Evolutionary conservation across 2,888 invertebrate species (phyloP).

Genomic region (Scaptomyza flava): DNA sequence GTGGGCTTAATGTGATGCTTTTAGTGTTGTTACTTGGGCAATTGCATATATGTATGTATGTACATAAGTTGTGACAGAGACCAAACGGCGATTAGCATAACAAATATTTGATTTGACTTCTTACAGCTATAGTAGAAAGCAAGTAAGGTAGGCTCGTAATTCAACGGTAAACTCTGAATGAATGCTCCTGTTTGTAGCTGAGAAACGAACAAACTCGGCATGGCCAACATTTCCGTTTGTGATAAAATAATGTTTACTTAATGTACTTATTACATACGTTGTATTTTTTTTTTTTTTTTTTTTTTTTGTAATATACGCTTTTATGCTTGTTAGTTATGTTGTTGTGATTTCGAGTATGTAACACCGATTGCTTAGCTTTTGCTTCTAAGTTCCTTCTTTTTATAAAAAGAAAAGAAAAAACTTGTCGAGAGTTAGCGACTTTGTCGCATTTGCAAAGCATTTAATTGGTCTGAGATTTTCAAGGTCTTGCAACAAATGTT

Average conservation of each 20-base stretch:
- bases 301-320: not conserved
- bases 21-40: conserved; percentile 3
- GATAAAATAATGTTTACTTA: conserved; percentile 59
- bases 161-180: conserved; percentile 25
- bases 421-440: not conserved
- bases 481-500: too few relatives aligned
- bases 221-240: conserved; percentile 62
- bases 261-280: conserved; percentile 10
- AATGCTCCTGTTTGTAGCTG: conserved; percentile 57
- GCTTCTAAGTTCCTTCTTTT: conserved; percentile 26
- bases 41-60: too few relatives aligned
- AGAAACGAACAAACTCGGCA: conserved; percentile 31
- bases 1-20: conserved; percentile 12
- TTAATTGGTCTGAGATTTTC: not conserved
- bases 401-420: not conserved
- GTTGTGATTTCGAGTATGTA: conserved; percentile 54
- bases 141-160: conserved; percentile 16
- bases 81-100: conserved; percentile 34
- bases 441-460: not conserved
- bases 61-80: conserved; percentile 27
- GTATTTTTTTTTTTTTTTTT: not conserved
- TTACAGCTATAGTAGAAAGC: conserved; percentile 3
- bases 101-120: conserved; percentile 47
- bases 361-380: conserved; percentile 25
- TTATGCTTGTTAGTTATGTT: not conserved